Evolutionary conservation across 2,888 invertebrate species (phyloP), one percentile per base, ranked within the genome.

Genomic region (Orchestes rusci): DNA sequence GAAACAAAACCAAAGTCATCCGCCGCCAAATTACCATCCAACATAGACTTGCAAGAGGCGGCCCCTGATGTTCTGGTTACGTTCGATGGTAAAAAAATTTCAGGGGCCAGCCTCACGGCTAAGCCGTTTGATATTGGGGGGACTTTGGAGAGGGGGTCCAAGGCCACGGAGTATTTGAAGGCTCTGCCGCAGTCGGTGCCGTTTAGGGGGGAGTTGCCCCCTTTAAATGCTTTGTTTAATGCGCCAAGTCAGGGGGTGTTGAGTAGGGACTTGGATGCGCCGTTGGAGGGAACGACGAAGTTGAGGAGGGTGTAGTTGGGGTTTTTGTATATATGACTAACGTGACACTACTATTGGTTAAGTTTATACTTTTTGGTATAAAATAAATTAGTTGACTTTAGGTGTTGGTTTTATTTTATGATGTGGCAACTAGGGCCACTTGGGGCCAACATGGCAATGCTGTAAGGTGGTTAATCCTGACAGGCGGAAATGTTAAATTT

Each of bases 51-150:
- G 4, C 7, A 5, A 23, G 61, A 59, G n/a, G 19, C 40, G 4
- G 70, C 72, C 1, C 69, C 69, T n/a, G 73, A 76, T 16, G 76
- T 80, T 0, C 77, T 82, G 17, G 79, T 85, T 3, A 79, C 84
- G 1, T 87, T 80, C 56, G 86, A 87, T 56, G 87, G 86, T 0
- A 84, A 83, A 65, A 77, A 76, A 35, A 76, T 87, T 3, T 77
- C 82, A 1, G 83, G 83, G 32, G 76, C 79, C 0, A 75, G 79
- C 53, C 67, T 79, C 8, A 70, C 77, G 1, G 64, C 68, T 0
- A 67, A 61, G 46, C 51, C 60, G 56, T 40, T 59, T 8, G 61
- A 64, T 15, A 56, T 59, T 13, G 46, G 56, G 10, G 55, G 52
- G 17, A 35, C 57, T 16, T 45, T 59, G 4, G 60, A 65, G 23